Conservation (phyloP, 1,140 invertebrate genomes). For the Leptinotarsa undecemlineata region DNA sequence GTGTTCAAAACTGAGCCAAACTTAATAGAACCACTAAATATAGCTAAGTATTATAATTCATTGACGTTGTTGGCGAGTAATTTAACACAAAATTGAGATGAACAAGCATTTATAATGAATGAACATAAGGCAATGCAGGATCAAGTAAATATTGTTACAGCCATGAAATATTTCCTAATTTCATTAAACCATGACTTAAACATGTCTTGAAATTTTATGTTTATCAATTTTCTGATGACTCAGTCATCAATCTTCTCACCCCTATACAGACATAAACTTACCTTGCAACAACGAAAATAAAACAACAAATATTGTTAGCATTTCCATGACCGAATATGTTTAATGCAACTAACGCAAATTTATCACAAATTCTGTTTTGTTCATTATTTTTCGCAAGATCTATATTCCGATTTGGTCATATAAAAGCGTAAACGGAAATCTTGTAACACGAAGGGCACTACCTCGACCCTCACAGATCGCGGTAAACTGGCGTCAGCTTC, state of each 20-base stretch:
- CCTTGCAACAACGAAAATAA: conserved; percentile 5
- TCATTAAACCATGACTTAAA: too few species aligned
- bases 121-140: too few species aligned
- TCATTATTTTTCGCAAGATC: not conserved
- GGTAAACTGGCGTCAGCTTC: conserved; percentile 29
- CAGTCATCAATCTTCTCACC: not conserved
- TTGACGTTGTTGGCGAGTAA: too few species aligned
- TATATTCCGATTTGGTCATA: conserved; percentile 7
- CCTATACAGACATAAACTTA: conserved; percentile 7
- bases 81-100: too few species aligned
- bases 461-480: conserved; percentile 21
- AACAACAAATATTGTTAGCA: not conserved
- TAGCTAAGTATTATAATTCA: too few species aligned
- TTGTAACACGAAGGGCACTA: conserved; percentile 13
- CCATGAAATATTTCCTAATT: too few species aligned
- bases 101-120: too few species aligned
- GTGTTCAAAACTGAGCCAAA: too few species aligned
- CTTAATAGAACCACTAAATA: too few species aligned
- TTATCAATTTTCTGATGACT: not conserved
- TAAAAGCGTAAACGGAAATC: not conserved
- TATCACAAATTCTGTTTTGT: not conserved
- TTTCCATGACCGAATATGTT: conserved; percentile 11
- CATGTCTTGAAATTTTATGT: too few species aligned
- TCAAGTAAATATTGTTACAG: too few species aligned
- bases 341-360: conserved; percentile 4